Conservation (phyloP, 2,797 vertebrate species). For the Alosa sapidissima region DNA sequence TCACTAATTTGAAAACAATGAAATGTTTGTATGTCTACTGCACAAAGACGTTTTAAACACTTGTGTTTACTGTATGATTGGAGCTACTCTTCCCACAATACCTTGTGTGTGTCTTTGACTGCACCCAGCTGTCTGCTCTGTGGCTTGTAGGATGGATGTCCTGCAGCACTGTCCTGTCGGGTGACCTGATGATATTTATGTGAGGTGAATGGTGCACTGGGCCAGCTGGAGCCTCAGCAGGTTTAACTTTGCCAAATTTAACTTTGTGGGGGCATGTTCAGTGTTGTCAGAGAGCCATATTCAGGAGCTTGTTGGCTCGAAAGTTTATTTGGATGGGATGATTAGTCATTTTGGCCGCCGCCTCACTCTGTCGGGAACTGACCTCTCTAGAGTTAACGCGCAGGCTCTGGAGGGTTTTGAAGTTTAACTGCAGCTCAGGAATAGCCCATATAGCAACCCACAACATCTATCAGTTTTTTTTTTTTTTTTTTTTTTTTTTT, state of each 20-base stretch:
- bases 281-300: slow-evolving; percentile 21
- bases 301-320: not conserved
- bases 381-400: not conserved
- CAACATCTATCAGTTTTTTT: not conserved
- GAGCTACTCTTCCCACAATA: not conserved
- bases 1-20: no score
- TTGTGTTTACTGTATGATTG: no score
- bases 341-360: not conserved
- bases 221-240: not conserved
- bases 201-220: not conserved
- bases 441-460: not conserved
- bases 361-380: not conserved
- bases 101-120: not conserved
- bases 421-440: not conserved
- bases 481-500: no score
- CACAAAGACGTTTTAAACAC: no score
- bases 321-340: not conserved
- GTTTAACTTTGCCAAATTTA: slow-evolving; percentile 9
- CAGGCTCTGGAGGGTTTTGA: not conserved
- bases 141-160: not conserved
- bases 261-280: slow-evolving; percentile 33
- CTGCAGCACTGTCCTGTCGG: not conserved
- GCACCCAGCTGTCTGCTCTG: not conserved
- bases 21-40: no score
- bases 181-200: not conserved